Evolutionary conservation across 2,888 invertebrate genomes (phyloP), one percentile per base, ranked within the genome.

Genomic region (Calliphora vomitoria): DNA sequence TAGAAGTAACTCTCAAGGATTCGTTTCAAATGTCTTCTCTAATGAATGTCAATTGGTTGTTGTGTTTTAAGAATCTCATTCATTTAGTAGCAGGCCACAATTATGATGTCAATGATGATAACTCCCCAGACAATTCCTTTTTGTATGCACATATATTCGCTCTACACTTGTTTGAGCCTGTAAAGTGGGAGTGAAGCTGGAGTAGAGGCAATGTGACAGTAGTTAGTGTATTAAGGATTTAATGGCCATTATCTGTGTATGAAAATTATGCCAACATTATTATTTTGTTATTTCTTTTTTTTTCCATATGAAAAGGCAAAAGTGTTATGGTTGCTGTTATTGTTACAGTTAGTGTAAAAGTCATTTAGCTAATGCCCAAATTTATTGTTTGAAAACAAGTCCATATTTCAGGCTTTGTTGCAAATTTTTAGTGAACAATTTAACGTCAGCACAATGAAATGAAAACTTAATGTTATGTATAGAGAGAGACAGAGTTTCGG

Each of bases 341-440:
- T 50, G 68, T 66, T 69, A 72, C 68, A 53, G 68, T 58, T 47
- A 74, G 79, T 75, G 81, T 83, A 85, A 89, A 87, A 85, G 83
- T 85, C 88, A 88, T 83, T 88, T 88, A 88, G 88, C 89, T 90
- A 90, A 90, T 90, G 89, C 90, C 75, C 66, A 85, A 90, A 90
- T 90, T 90, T 90, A 90, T 90, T 90, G 89, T 89, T 90, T 83
- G 88, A 90, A 90, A 90, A 90, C 89, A 89, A 88, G 87, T 88
- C 88, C 83, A 90, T 90, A 89, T 88, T 89, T 90, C 90, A 89
- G 85, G 89, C 89, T 90, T 90, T 90, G 82, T 78, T 88, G 84
- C 80, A 85, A 88, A 86, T 85, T 69, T 85, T 81, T 64, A 41
- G 64, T 53, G 72, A 86, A 76, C 82, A 78, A 80, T 74, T 76